Evolutionary conservation across 1,140 invertebrate genomes (phyloP).

Genomic region (Lerema accius): DNA sequence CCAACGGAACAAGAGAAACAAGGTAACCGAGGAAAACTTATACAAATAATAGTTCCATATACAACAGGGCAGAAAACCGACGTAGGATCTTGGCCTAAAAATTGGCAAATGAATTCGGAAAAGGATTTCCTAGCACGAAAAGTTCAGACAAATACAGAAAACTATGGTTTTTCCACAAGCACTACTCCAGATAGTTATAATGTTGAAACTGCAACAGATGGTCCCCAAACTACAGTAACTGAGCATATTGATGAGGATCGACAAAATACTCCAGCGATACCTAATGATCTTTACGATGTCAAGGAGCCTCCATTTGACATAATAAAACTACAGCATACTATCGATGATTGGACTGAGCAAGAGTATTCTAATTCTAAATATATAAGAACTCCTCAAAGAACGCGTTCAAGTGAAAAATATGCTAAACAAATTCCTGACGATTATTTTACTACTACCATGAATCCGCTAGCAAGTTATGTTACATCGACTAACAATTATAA

Average conservation of each 20-base stretch:
- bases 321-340: slow-evolving; percentile 89
- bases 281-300: slow-evolving; percentile 71
- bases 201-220: slow-evolving; percentile 62
- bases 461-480: slow-evolving; percentile 59
- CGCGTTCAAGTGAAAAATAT: slow-evolving; percentile 83
- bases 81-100: slow-evolving; percentile 50
- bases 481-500: slow-evolving; percentile 65
- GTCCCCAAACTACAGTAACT: slow-evolving; percentile 39
- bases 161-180: slow-evolving; percentile 36
- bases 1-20: slow-evolving; percentile 51
- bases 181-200: slow-evolving; percentile 58
- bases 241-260: slow-evolving; percentile 55
- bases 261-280: slow-evolving; percentile 51
- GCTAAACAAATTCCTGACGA: slow-evolving; percentile 90
- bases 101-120: slow-evolving; percentile 59
- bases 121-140: slow-evolving; percentile 78
- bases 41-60: slow-evolving; percentile 91
- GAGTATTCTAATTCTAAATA: slow-evolving; percentile 86
- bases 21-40: slow-evolving; percentile 79
- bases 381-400: slow-evolving; percentile 72
- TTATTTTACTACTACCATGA: slow-evolving; percentile 87
- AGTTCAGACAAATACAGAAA: slow-evolving; percentile 67
- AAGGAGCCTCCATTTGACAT: slow-evolving; percentile 86
- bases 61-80: slow-evolving; percentile 85
- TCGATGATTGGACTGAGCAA: slow-evolving; percentile 93